A percentile compares a stretch with the other conserved stretches of the same genome.
Evolutionary conservation across 2,888 invertebrate genomes (phyloP).

Genomic region (Spodoptera exigua): DNA sequence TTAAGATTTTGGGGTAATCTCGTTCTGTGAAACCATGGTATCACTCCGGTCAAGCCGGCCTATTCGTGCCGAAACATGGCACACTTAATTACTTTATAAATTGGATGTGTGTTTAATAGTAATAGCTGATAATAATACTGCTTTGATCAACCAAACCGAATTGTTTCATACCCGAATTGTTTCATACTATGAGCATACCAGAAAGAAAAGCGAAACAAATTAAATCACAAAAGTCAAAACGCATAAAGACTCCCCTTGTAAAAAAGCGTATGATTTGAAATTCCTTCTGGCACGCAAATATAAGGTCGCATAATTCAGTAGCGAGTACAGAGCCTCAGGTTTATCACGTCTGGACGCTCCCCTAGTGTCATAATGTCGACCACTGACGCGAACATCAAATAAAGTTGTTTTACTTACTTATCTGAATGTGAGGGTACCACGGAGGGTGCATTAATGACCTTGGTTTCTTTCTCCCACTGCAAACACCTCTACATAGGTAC

Average conservation of each 20-base stretch:
- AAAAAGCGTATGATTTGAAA: constrained; percentile 59
- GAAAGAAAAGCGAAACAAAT: background rate
- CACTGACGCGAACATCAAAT: constrained; percentile 85
- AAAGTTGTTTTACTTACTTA: constrained; percentile 88
- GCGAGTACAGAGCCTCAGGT: constrained; percentile 53
- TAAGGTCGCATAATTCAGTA: constrained; percentile 56
- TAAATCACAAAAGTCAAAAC: constrained; percentile 19
- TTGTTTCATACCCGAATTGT: constrained; percentile 1
- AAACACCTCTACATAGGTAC: constrained; percentile 65
- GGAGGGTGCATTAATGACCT: constrained; percentile 86
- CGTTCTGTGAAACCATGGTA: too few species aligned
- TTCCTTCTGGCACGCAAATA: constrained; percentile 66
- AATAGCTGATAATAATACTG: too few species aligned
- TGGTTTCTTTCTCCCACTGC: constrained; percentile 59
- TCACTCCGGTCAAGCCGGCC: too few species aligned
- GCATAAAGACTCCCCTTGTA: constrained; percentile 29
- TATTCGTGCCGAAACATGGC: too few species aligned
- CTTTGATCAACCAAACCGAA: too few species aligned
- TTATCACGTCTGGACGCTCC: constrained; percentile 69
- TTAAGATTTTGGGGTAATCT: too few species aligned
- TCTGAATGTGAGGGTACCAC: constrained; percentile 69
- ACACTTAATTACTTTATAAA: too few species aligned
- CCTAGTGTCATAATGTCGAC: constrained; percentile 73
- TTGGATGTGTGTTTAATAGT: too few species aligned
- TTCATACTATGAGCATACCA: background rate